These are phyloP conservation scores for Turritopsis rubra DNA, from an alignment of 30 jellyfish, hydroid and myxozoan species.

Conservation along the genomic window DNA sequence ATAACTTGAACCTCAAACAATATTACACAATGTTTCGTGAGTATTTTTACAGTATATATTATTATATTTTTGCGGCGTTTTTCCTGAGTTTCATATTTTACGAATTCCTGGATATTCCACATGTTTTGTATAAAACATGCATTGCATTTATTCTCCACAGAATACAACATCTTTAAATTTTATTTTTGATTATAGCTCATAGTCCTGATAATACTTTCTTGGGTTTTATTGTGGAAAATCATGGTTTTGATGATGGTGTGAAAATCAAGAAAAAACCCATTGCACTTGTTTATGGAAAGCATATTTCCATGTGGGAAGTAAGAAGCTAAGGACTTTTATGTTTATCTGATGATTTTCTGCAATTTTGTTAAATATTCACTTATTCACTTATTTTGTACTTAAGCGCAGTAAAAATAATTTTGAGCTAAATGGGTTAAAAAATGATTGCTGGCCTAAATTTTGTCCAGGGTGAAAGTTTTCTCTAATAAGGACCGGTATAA, in stretches of 20 bases:
- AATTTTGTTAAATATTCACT: too few species aligned
- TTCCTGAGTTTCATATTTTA: neutral
- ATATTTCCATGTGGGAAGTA: constrained; percentile 81
- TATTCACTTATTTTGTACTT: too few species aligned
- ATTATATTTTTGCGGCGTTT: neutral
- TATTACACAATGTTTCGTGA: constrained; percentile 95
- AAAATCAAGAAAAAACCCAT: constrained; percentile 57
- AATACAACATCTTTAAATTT: too few species aligned
- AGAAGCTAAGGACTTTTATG: neutral
- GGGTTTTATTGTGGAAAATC: constrained; percentile 82
- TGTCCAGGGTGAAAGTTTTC: too few species aligned
- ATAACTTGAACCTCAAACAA: constrained; percentile 67
- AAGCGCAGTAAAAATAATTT: too few species aligned
- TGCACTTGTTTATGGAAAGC: constrained; percentile 96
- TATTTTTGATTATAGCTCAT: constrained; percentile 90
- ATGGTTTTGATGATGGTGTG: constrained; percentile 34
- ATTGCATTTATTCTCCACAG: neutral
- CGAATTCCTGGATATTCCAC: neutral
- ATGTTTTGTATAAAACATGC: neutral
- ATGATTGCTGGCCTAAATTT: too few species aligned
- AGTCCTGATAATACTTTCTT: constrained; percentile 94
- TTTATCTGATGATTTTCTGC: too few species aligned
- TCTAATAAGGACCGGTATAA: too few species aligned
- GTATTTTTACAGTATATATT: constrained; percentile 6
- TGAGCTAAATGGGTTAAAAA: too few species aligned